Evolutionary conservation across 2,113 vertebrate genomes (phyloP), one percentile per base, ranked within the genome.

Genomic region (Silurus glanis): DNA sequence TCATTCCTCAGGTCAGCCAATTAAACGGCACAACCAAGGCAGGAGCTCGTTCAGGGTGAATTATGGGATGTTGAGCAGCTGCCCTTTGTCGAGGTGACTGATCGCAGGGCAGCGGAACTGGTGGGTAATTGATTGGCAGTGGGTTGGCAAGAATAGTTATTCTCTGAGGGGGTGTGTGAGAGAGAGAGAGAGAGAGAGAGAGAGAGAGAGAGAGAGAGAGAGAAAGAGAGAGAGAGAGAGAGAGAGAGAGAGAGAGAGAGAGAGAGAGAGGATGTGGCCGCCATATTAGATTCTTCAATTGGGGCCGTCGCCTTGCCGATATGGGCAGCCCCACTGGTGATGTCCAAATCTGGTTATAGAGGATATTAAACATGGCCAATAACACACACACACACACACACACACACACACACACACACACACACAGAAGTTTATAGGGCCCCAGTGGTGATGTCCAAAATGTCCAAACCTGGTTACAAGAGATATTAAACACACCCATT

Each of bases 1-100:
- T 96, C 97, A 98, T 98, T 99, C 97, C 98, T 98, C 97, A 97
- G 97, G 97, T 98, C 96, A 96, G 97, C 97, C 97, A 99, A 99
- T 99, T 98, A 99, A 98, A 88, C 16, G 8, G 62, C 12, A 55
- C 49, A 83, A 83, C 74, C 80, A 23, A 86, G 75, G 71, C 76
- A 86, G 76, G 51, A 95, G 93, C 91, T 94, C 95, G 95, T 97
- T 97, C 95, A 94, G 93, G 90, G 92, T 99, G 97, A 99, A 95
- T 98, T 99, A 99, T 98, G 95, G 96, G 95, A 95, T 96, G 96
- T 96, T 93, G 95, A 96, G 96, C 95, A 95, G 95, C 94, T 95
- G 93, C 93, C 93, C 82, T 92, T 87, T 76, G 74, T 84, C 28
- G 45, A 64, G 59, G 74, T 82, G 67, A 89, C 86, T 75, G 74